A percentile compares a stretch with the other conserved stretches of the same genome.
Evolutionary conservation across 1,140 invertebrate species (phyloP).

Genomic region (Bombus waltoni): DNA sequence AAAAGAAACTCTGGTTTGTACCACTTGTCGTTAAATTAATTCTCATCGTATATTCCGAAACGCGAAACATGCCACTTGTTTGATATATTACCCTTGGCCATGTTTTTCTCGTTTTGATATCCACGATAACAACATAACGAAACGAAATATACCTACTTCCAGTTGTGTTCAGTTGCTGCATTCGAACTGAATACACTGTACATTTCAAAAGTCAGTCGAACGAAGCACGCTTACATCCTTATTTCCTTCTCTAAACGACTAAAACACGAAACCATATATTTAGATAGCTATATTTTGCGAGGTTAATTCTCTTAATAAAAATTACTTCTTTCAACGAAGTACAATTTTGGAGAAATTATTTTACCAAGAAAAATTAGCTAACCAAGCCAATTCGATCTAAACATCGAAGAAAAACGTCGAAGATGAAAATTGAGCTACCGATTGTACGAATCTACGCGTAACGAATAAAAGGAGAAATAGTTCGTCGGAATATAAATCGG

Average conservation of each 20-base stretch:
- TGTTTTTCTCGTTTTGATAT: not conserved
- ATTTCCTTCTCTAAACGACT: not conserved
- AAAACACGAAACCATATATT: not conserved
- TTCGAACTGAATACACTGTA: not conserved
- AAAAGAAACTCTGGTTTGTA: not conserved
- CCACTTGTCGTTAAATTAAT: slow-evolving; percentile 12
- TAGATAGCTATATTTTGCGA: not conserved
- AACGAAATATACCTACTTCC: not conserved
- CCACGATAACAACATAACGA: not conserved
- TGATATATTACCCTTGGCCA: too few relatives aligned
- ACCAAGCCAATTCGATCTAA: too few relatives aligned
- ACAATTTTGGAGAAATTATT: not conserved
- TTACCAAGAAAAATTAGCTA: too few relatives aligned
- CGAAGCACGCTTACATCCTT: too few relatives aligned
- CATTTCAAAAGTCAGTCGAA: too few relatives aligned
- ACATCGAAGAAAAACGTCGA: too few relatives aligned
- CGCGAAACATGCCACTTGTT: not conserved
- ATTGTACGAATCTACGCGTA: too few relatives aligned
- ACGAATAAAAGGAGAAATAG: too few relatives aligned
- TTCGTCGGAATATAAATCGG: too few relatives aligned
- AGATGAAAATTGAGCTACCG: too few relatives aligned
- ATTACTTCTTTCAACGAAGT: not conserved
- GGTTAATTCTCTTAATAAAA: not conserved
- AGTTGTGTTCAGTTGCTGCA: not conserved
- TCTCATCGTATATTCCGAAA: not conserved